Base-by-base conservation (phyloP, 37 sponge, comb jelly and placozoan species). In the Diacarnus erythraeanus region DNA sequence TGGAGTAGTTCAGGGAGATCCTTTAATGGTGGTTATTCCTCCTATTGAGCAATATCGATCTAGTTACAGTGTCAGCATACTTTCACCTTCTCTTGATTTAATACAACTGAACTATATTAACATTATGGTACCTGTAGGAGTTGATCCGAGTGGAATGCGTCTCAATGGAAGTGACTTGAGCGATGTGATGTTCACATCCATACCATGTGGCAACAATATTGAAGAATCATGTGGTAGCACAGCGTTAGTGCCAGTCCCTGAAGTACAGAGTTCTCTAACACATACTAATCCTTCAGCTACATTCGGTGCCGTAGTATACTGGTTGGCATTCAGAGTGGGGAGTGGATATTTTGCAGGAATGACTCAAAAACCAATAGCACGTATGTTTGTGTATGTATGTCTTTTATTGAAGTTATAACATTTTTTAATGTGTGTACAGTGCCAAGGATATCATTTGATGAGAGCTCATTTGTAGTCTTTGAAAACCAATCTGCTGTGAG, bases 11-110 rank as follows among this genome's bases (percentile, higher is more conserved):
- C 25, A 23, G 21, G 61, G 67, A 69, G 77, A 76, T 70, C 70
- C 84, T n/a, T 77, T 82, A 33, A 87, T 87, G 88, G 58, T 76
- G 8, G 39, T 77, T 26, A 39, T 87, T 26, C 88, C 88, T 18
- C 78, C 88, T 12, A 35, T 83, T 54, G 78, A 76, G 25, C 88
- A 87, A 56, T 87, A 87, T 42, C 69, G 83, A 9, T 59, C 36
- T n/a, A 68, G 40, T 5, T 77, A 82, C 42, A 33, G 4, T 23
- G 60, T 82, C 25, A 31, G 47, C 21, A 59, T 44, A 4, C 27
- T 84, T 0, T 29, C 56, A 18, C 30, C 23, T 21, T 22, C 51
- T 2, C 25, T 5, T 34, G 35, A n/a, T 1, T 23, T 22, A 17
- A 40, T 23, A 59, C 47, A 26, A 38, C n/a, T 0, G 8, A 22